Conservation (phyloP, 1,140 invertebrate genomes). For the Camponotus floridanus region DNA sequence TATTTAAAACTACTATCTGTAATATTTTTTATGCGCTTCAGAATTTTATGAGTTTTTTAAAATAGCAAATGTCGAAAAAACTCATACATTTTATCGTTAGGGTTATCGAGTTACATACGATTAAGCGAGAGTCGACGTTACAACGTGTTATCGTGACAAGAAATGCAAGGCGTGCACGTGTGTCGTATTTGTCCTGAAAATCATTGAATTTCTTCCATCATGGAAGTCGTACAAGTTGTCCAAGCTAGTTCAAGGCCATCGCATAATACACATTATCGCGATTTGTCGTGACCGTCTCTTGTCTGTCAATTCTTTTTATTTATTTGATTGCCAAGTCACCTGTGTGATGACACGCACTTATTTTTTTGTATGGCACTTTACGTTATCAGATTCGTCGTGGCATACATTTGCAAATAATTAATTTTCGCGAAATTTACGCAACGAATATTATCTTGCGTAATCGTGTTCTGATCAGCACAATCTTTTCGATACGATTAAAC, state of each 20-base stretch:
- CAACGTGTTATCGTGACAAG: slow-evolving; percentile 1
- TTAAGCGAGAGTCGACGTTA: neutral
- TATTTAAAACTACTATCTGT: neutral
- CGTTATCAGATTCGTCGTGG: neutral
- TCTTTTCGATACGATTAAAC: neutral
- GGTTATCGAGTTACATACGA: neutral
- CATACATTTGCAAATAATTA: neutral
- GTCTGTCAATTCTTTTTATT: slow-evolving; percentile 7
- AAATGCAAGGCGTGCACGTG: slow-evolving; percentile 28
- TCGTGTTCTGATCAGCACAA: neutral
- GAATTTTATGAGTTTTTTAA: neutral
- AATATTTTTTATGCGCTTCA: neutral
- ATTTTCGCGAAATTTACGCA: neutral
- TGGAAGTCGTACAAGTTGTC: slow-evolving; percentile 56
- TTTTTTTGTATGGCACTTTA: neutral
- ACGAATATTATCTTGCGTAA: neutral
- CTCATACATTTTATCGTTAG: too few relatives aligned
- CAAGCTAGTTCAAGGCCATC: slow-evolving; percentile 69
- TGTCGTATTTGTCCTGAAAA: slow-evolving; percentile 50
- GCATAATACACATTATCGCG: neutral
- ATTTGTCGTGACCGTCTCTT: neutral
- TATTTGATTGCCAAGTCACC: slow-evolving; percentile 16
- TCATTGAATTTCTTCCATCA: slow-evolving; percentile 61
- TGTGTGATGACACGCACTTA: neutral
- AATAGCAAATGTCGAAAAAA: neutral